Conservation (phyloP, 1,140 invertebrate species). For the Calosoma granatense region DNA sequence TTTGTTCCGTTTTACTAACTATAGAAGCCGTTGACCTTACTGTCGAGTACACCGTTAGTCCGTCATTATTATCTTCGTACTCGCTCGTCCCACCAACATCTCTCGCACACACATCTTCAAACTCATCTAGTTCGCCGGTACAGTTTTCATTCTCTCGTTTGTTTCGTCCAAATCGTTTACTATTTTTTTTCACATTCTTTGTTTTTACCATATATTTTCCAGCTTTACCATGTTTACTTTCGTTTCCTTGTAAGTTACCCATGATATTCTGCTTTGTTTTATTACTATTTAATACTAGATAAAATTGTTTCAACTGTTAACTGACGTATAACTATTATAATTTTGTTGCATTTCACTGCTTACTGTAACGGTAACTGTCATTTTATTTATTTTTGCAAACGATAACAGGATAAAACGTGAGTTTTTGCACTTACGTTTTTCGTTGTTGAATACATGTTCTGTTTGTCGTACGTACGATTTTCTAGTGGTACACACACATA, state of each 20-base stretch:
- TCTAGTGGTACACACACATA: no score
- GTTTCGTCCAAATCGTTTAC: constrained; percentile 17
- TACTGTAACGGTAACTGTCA: no score
- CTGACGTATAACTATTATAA: no score
- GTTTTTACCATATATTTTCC: constrained; percentile 20
- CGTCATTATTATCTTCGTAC: neutral
- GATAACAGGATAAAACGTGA: no score
- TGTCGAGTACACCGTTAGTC: constrained; percentile 6
- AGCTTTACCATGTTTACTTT: constrained; percentile 20
- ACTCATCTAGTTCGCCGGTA: constrained; percentile 21
- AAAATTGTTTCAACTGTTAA: no score
- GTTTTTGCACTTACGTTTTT: no score
- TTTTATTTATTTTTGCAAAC: no score
- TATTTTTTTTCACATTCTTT: constrained; percentile 25
- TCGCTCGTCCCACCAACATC: neutral
- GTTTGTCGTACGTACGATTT: no score
- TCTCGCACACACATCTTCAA: constrained; percentile 11
- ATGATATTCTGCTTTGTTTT: no score
- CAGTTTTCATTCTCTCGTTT: constrained; percentile 25
- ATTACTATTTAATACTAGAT: no score
- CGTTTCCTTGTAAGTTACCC: constrained; percentile 24
- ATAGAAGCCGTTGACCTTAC: constrained; percentile 5
- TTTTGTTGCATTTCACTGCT: no score
- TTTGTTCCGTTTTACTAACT: neutral
- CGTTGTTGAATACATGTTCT: no score